Evolutionary conservation across 2,113 vertebrate genomes (phyloP), one percentile per base, ranked within the genome.

Genomic region (Enhydra lutris): DNA sequence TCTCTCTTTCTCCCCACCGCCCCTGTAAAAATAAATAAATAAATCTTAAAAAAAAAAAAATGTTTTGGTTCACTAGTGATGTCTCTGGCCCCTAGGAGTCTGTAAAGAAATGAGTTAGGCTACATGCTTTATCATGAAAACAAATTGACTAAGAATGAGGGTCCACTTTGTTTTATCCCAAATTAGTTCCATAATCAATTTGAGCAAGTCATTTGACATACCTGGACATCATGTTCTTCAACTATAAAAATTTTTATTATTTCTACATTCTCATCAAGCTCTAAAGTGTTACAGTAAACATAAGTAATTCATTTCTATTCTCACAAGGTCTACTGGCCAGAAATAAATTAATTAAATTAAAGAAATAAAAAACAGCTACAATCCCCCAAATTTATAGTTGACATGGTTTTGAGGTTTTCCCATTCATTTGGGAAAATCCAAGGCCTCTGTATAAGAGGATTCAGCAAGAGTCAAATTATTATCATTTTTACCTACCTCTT

Each of bases 311-410:
- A 82, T 73, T 88, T 94, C 36, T 78, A 36, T 82, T 83, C 73
- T 61, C n/a, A 63, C 52, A 81, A 89, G 34, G 59, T 71, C n/a
- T 14, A 93, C 59, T 59, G 78, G 50, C 24, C 8, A 63, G 65
- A 76, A 36, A n/a, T 26, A 67, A 86, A 26, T 29, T 47, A 42
- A 79, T 57, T 29, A 76, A 69, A 31, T 67, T 61, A 71, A 91
- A 50, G 39, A 76, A 50, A 45, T 39, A 29, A 34, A 31, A 94
- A 94, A 69, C 34, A 89, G 39, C 7, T 50, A 42, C 36, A 74
- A 86, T 89, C 52, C 89, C 78, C 93, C 95, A 97, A 95, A 95
- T 59, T 42, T 73, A 45, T 50, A 50, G 9, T 52, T 82, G 69
- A 89, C 67, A 83, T 26, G 39, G 50, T 71, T 95, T 93, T 89